Base-by-base conservation (phyloP, 92 coral and sea anemone genomes). In the Zoanthus sociatus region DNA sequence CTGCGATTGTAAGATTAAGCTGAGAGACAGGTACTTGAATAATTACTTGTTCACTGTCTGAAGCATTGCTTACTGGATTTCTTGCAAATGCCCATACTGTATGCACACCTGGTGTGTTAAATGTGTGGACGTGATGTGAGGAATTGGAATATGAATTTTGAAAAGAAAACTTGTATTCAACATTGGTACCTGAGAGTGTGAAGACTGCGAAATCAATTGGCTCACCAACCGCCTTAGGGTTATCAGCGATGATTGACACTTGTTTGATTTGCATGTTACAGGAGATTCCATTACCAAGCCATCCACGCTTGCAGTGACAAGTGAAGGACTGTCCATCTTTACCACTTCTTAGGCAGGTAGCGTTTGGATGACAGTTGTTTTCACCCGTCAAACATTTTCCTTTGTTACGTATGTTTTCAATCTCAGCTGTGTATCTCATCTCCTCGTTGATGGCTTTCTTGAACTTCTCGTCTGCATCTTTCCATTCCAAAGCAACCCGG, bases 281-380 rank as follows among this genome's bases (percentile, higher is more conserved):
- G n/a, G 30, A 78, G 7, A 82, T 14, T 1, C 94, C 94, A 45
- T 86, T 53, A 9, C 94, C 94, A 15, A 50, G 33, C 94, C 94
- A 92, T 9, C 94, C 94, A 18, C 83, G 77, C 78, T 88, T 92
- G 44, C 92, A 92, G 5, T 75, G 71, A 63, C 94, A 92, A 69
- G 74, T 70, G 56, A 86, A 92, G 5, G 92, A 89, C n/a, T 86
- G 90, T 0, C 92, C 92, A 0, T 88, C 88, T 48, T 76, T 45
- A 58, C 92, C 94, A 14, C 84, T 53, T n/a, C 90, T 89, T 54
- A 92, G 63, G 46, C 94, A 92, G 1, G 90, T 92, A 9, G 94
- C 94, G 60, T 92, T 86, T 0, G 92, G 94, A 61, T 92, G 94
- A 86, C 94, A 92, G 61, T 86, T 77, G 53, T 92, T 82, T 69